These are phyloP conservation scores for Lumbricus terrestris DNA, from an alignment of 2,888 invertebrate genomes.

Conservation along the genomic window DNA sequence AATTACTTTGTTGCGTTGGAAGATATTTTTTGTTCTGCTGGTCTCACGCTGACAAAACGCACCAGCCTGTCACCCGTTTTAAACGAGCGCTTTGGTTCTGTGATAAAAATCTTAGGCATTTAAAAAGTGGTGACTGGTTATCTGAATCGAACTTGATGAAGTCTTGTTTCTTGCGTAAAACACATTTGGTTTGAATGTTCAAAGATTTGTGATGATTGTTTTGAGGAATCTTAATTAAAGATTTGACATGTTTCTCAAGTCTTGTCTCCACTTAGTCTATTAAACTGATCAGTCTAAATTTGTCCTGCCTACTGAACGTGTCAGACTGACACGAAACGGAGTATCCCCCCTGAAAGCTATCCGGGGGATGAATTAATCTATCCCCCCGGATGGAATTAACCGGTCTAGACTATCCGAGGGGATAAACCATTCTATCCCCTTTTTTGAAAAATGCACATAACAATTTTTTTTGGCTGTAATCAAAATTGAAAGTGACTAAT, in stretches of 20 bases:
- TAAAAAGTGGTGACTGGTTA: neutral
- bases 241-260: neutral
- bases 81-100: neutral
- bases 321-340: too few relatives aligned
- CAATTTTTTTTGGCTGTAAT: too few relatives aligned
- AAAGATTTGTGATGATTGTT: neutral
- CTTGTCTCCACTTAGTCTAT: neutral
- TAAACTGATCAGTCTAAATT: too few relatives aligned
- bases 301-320: too few relatives aligned
- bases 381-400: too few relatives aligned
- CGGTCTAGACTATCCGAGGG: too few relatives aligned
- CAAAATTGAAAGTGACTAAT: too few relatives aligned
- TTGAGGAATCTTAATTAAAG: neutral
- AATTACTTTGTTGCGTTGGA: neutral
- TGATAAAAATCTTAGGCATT: neutral
- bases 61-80: neutral
- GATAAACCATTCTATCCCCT: too few relatives aligned
- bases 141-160: neutral
- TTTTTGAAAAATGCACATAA: too few relatives aligned
- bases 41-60: neutral
- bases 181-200: neutral
- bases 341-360: too few relatives aligned
- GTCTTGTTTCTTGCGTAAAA: neutral
- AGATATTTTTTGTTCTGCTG: neutral
- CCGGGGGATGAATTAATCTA: too few relatives aligned